Evolutionary conservation across 2,797 vertebrate genomes (phyloP).

Genomic region (Parauchenoglanis ngamensis): DNA sequence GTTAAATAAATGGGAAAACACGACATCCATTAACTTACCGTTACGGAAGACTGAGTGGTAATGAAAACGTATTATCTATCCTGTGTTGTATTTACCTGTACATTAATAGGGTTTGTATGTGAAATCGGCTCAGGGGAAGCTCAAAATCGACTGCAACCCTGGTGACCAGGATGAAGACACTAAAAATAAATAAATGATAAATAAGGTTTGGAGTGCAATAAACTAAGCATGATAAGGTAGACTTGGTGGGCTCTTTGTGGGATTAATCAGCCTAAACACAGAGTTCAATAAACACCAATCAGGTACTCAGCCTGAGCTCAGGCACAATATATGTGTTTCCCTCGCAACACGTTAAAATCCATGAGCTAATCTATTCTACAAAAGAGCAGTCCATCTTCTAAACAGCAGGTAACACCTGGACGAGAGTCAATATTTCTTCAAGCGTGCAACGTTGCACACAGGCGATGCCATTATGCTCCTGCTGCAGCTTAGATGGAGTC

Average conservation of each 20-base stretch:
- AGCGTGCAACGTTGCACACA: conserved; percentile 12
- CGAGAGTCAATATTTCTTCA: conserved; percentile 44
- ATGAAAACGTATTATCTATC: no score
- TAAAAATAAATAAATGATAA: conserved; percentile 18
- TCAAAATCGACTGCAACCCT: not conserved
- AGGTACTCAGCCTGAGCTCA: conserved; percentile 29
- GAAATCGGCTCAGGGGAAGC: not conserved
- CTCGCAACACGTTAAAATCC: conserved; percentile 30
- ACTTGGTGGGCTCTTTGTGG: not conserved
- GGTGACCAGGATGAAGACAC: not conserved
- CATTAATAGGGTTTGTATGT: no score
- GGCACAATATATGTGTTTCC: conserved; percentile 40
- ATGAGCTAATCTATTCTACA: conserved; percentile 43
- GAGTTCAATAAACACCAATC: conserved; percentile 50
- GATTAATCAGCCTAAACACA: conserved; percentile 24
- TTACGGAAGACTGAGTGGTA: no score
- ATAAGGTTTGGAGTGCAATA: conserved; percentile 5
- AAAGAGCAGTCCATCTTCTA: conserved; percentile 43
- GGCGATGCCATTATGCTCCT: conserved; percentile 37
- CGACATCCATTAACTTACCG: no score
- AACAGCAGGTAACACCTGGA: conserved; percentile 38
- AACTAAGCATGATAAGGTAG: conserved; percentile 13
- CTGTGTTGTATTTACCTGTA: no score
- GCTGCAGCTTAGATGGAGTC: conserved; percentile 21
- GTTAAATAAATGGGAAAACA: no score